These are phyloP conservation scores for Hipposideros larvatus DNA, from an alignment of 2,797 vertebrate species.

Conservation along the genomic window DNA sequence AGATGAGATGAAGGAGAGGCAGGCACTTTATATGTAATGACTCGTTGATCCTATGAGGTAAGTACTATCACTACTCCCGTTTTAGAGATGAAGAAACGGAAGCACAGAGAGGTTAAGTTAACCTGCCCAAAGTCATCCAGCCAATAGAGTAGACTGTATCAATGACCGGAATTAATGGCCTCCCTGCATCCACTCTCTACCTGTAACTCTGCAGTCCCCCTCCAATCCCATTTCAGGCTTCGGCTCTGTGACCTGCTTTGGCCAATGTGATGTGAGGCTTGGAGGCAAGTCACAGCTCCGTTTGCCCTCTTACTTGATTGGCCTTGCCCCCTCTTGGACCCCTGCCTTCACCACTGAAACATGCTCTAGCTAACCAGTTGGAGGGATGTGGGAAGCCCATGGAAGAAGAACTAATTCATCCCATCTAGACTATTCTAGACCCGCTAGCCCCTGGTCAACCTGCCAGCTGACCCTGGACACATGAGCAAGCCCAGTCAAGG, in stretches of 20 bases:
- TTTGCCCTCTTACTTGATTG: background rate
- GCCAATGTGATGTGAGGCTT: background rate
- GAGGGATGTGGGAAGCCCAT: background rate
- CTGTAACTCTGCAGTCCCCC: background rate
- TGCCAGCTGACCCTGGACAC: background rate
- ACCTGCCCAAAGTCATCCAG: background rate
- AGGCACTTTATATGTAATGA: background rate
- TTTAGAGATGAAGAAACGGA: background rate
- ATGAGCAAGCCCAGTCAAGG: background rate
- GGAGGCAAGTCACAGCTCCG: rapidly evolving
- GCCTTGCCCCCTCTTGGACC: background rate
- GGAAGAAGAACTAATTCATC: background rate
- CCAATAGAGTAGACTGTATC: background rate
- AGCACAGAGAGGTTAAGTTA: background rate
- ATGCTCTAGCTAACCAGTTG: background rate
- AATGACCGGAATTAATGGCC: background rate
- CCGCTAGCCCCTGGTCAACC: background rate
- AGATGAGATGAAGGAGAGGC: background rate
- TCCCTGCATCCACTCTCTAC: background rate
- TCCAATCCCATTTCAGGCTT: background rate
- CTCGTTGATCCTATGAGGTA: rapidly evolving
- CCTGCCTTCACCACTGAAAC: background rate
- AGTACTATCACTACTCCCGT: background rate
- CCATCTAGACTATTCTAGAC: background rate
- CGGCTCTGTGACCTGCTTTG: background rate